Evolutionary conservation across 2,797 vertebrate species (phyloP), one percentile per base, ranked within the genome.

Genomic region (Peromyscus attwateri): DNA sequence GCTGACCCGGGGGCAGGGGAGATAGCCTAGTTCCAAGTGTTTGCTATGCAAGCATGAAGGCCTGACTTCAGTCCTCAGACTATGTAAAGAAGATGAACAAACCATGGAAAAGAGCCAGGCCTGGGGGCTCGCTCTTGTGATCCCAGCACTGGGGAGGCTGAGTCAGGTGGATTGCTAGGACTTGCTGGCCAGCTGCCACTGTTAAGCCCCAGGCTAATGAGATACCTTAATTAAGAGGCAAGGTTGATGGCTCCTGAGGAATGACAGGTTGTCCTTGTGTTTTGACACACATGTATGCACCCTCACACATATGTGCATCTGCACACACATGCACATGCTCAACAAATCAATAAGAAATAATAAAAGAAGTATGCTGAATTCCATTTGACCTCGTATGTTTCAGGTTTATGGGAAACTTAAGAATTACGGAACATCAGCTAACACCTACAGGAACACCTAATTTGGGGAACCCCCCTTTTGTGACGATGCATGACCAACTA

Each of bases 391-490:
- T 73, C 66, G 11, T 71, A 13, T 90, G 12, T 29, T 80, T 14
- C 12, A 68, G 52, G 52, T 25, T 92, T 92, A 77, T 43, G 94
- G 27, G 91, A 91, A 95, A 70, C 37, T 27, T 92, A 25, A 81
- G 37, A 12, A 62, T 73, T 87, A 34, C 83, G 7, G 46, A n/a
- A 71, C 43, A 82, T 37, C 79, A 84, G 31, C 57, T 91, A 83
- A 87, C 29, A 93, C 25, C 34, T 79, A 5, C 62, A 96, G 68
- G 81, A 87, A 82, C 37, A 85, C 0, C 4, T 93, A 27, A 31
- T 83, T 95, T 92, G 52, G 91, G 71, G 91, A 94, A 91, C 19
- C 64, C 31, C 40, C 11, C 46, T 75, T 89, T 85, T 64, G 55
- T 81, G 94, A 95, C 3, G 31, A 55, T 66, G 31, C 71, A 29